A percentile compares a stretch with the other conserved stretches of the same genome.
Evolutionary conservation across 2,888 invertebrate species (phyloP).

Genomic region (Galeopsomyia nigrocyanea): DNA sequence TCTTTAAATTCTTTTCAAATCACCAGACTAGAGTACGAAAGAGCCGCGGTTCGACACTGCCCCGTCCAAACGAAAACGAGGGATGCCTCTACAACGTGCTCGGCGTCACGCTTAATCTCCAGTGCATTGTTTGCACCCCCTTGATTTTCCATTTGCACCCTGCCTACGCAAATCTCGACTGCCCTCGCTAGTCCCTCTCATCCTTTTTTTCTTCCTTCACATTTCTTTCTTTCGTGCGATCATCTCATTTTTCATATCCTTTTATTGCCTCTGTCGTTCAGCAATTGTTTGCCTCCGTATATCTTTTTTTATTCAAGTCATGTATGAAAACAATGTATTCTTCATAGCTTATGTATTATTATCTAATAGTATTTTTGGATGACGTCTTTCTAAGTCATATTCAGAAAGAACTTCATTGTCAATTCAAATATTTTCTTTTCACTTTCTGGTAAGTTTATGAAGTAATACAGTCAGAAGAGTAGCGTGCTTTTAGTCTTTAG

Average conservation of each 20-base stretch:
- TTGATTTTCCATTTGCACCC: slow-evolving; percentile 62
- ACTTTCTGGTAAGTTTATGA: too few species aligned
- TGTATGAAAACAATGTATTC: not conserved
- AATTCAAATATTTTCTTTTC: too few species aligned
- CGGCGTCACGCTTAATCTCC: slow-evolving; percentile 65
- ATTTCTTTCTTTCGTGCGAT: not conserved
- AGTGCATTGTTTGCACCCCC: slow-evolving; percentile 62
- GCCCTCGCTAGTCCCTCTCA: slow-evolving; percentile 37
- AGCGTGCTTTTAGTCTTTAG: too few species aligned
- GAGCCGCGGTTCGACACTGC: slow-evolving; percentile 48
- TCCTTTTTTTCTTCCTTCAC: slow-evolving; percentile 26
- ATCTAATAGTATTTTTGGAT: too few species aligned
- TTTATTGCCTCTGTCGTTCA: slow-evolving; percentile 8
- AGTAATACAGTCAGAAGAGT: too few species aligned
- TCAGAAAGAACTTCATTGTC: too few species aligned
- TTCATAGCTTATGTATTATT: too few species aligned
- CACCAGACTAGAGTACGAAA: slow-evolving; percentile 24
- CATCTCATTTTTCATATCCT: not conserved
- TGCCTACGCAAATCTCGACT: slow-evolving; percentile 51
- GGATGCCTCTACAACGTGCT: slow-evolving; percentile 59
- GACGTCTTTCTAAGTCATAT: too few species aligned
- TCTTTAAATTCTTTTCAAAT: not conserved
- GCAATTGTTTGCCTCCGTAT: not conserved
- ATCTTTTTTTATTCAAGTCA: slow-evolving; percentile 19
- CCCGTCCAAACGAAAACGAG: slow-evolving; percentile 42